Percentiles rank a stretch among this genome's conserved stretches.
phyloP scores from a whole-genome alignment of 1,140 invertebrate genomes.

The Thrips palmi region DNA sequence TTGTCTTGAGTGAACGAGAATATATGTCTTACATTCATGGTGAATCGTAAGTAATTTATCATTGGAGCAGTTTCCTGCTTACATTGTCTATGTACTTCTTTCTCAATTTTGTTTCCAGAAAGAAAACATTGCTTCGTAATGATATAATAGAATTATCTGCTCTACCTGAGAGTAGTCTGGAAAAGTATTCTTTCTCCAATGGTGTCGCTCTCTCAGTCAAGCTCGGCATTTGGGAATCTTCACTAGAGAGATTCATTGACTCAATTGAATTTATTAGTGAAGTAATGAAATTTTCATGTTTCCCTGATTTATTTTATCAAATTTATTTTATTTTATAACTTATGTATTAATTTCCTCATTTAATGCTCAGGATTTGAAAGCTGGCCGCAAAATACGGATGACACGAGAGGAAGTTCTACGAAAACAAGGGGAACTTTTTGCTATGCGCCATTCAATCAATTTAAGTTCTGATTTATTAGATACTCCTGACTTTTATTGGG shows the following conservation, averaged over 20 bases:
- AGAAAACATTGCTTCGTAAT: slow-evolving; percentile 24
- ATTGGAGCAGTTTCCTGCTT: background rate
- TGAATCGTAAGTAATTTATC: slow-evolving; percentile 16
- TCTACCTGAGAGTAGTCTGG: slow-evolving; percentile 24
- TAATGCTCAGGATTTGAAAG: slow-evolving; percentile 57
- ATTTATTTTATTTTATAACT: background rate
- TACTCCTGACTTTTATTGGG: slow-evolving; percentile 95
- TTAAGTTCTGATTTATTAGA: slow-evolving; percentile 84
- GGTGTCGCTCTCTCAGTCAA: slow-evolving; percentile 83
- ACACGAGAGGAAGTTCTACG: slow-evolving; percentile 51
- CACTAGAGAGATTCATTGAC: slow-evolving; percentile 62
- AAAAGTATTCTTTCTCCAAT: slow-evolving; percentile 74
- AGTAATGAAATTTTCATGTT: slow-evolving; percentile 20
- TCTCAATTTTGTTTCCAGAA: slow-evolving; percentile 18
- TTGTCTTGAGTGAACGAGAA: slow-evolving; percentile 64
- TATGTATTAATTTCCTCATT: slow-evolving; percentile 8
- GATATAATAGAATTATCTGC: slow-evolving; percentile 23
- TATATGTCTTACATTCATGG: slow-evolving; percentile 60
- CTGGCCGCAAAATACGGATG: slow-evolving; percentile 44
- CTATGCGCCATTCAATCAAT: slow-evolving; percentile 74
- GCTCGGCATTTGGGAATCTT: slow-evolving; percentile 78
- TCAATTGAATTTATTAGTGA: slow-evolving; percentile 65
- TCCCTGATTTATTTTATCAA: background rate
- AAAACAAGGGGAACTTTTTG: slow-evolving; percentile 84
- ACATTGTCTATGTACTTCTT: background rate